Conservation (phyloP, 2,797 vertebrate genomes). For the Catharus ustulatus region DNA sequence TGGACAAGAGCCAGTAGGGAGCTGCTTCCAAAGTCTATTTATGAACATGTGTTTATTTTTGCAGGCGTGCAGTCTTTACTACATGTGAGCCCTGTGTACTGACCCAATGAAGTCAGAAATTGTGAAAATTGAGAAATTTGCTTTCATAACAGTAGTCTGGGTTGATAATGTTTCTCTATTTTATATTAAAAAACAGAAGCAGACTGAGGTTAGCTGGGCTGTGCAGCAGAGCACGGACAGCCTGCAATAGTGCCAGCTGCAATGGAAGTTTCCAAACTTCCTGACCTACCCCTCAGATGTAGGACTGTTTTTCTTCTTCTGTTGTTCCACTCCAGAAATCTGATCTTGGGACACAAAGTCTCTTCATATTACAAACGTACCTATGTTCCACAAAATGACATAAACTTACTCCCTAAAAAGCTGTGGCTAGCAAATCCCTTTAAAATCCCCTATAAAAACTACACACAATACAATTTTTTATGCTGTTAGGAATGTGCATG, state of each 20-base stretch:
- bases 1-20: conserved; percentile 16
- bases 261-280: conserved; percentile 11
- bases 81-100: background rate
- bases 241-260: fast-evolving
- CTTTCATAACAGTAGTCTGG: background rate
- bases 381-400: background rate
- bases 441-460: background rate
- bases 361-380: background rate
- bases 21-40: conserved; percentile 38
- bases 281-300: background rate
- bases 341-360: background rate
- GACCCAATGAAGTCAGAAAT: background rate
- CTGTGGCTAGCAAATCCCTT: background rate
- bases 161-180: background rate
- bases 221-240: background rate
- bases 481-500: background rate
- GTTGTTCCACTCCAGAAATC: background rate
- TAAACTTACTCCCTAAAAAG: background rate
- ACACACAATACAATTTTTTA: background rate
- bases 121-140: background rate
- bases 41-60: conserved; percentile 20
- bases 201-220: background rate
- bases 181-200: background rate
- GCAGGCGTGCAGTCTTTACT: background rate
- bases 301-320: background rate